Evolutionary conservation across 2,113 vertebrate species (phyloP).

Genomic region (human): GRCh38 chrX:119265501-119266000

Average conservation of each 20-base stretch:
- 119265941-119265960: background rate
- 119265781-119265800: background rate
- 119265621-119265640: conserved; percentile 19
- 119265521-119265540: conserved; percentile 18
- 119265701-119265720: background rate
- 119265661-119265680: background rate
- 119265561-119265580: background rate
- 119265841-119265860: background rate
- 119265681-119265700: conserved; percentile 4
- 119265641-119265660: conserved; percentile 54
- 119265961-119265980: conserved; percentile 5
- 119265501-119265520: conserved; percentile 34
- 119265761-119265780: background rate
- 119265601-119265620: conserved; percentile 22
- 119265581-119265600: conserved; percentile 25
- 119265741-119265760: background rate
- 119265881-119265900: conserved; percentile 23
- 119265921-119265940: conserved; percentile 31
- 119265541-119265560: background rate
- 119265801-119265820: background rate
- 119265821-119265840: background rate
- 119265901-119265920: background rate
- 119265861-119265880: background rate
- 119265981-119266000: background rate
- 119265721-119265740: background rate